A percentile compares a stretch with the other conserved stretches of the same genome.
Conservation (phyloP, 2,888 invertebrate species). For the Agonopterix arenella region DNA sequence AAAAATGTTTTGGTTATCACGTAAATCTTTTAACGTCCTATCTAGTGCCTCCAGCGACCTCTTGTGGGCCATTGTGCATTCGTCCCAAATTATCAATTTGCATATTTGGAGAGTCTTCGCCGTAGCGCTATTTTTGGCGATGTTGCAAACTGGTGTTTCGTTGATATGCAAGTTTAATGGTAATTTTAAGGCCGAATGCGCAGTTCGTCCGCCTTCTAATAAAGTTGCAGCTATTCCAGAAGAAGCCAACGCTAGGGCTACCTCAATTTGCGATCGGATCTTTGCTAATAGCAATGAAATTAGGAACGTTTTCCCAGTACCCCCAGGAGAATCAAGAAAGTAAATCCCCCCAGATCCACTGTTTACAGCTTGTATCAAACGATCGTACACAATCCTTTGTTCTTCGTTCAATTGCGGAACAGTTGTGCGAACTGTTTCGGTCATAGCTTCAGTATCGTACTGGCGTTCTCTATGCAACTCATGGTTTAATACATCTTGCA, state of each 20-base stretch:
- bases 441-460: slow-evolving; percentile 18
- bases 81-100: slow-evolving; percentile 18
- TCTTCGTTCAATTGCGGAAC: slow-evolving; percentile 22
- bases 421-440: slow-evolving; percentile 20
- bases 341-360: slow-evolving; percentile 19
- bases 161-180: slow-evolving; percentile 23
- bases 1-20: slow-evolving; percentile 17
- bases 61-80: slow-evolving; percentile 27
- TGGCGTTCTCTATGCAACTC: slow-evolving; percentile 14
- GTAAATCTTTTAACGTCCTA: slow-evolving; percentile 21
- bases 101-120: slow-evolving; percentile 15
- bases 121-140: slow-evolving; percentile 18
- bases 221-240: too few species aligned
- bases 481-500: slow-evolving; percentile 13
- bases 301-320: slow-evolving; percentile 17
- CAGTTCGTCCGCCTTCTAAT: too few species aligned
- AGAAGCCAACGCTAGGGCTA: slow-evolving; percentile 23
- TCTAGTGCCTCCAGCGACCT: slow-evolving; percentile 19
- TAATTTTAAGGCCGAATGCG: slow-evolving; percentile 27
- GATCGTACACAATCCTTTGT: slow-evolving; percentile 21
- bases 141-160: slow-evolving; percentile 21
- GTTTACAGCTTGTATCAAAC: slow-evolving; percentile 20
- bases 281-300: slow-evolving; percentile 17
- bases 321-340: slow-evolving; percentile 20
- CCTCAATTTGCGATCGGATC: slow-evolving; percentile 18